Percentiles rank a stretch among this genome's conserved stretches.
Conservation (phyloP, 1,140 invertebrate genomes). For the Littorina saxatilis region DNA sequence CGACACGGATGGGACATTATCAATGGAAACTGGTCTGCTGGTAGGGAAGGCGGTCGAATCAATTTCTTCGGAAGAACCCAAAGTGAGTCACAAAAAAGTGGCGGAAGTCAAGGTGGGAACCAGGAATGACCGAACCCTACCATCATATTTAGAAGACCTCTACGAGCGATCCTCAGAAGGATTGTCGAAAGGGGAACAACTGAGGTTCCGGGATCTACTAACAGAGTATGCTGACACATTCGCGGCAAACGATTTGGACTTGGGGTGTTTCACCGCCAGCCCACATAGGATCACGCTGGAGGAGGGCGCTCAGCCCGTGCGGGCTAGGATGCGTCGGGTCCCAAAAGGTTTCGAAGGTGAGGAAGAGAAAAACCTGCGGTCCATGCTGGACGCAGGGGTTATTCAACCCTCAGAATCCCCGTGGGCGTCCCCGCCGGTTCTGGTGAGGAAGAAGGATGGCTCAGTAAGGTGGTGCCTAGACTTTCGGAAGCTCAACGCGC, state of each 20-base stretch:
- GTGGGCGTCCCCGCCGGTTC: constrained; percentile 50
- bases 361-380: constrained; percentile 34
- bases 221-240: constrained; percentile 47
- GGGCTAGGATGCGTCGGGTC: constrained; percentile 32
- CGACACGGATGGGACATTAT: too few relatives aligned
- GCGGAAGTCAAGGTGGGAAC: too few relatives aligned
- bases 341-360: constrained; percentile 41
- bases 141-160: too few relatives aligned
- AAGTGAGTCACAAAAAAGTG: too few relatives aligned
- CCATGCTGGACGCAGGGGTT: constrained; percentile 44
- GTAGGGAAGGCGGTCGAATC: too few relatives aligned
- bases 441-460: constrained; percentile 78
- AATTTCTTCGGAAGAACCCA: too few relatives aligned
- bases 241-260: constrained; percentile 45
- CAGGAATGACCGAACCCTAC: too few relatives aligned
- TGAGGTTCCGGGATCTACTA: not conserved
- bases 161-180: too few relatives aligned
- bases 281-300: constrained; percentile 47
- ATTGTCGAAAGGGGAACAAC: not conserved
- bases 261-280: constrained; percentile 38
- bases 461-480: constrained; percentile 75
- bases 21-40: too few relatives aligned
- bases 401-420: constrained; percentile 40
- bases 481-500: constrained; percentile 75
- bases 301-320: constrained; percentile 29